phyloP scores from a whole-genome alignment of 2,888 invertebrate species.

The Subacronicta megacephala region DNA sequence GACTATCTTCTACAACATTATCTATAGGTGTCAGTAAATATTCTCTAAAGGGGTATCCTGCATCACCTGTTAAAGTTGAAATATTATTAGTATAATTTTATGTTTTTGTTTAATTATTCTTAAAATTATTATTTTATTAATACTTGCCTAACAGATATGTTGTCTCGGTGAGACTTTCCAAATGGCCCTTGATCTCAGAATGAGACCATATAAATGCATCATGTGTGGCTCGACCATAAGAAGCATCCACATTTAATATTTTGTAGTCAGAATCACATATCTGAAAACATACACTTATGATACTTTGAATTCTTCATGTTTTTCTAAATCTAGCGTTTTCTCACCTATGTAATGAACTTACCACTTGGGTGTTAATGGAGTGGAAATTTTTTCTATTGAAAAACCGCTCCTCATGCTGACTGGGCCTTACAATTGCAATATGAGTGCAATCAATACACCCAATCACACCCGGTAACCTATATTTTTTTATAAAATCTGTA shows the following conservation, averaged over 20 bases:
- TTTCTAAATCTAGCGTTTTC: no score
- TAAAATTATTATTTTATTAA: neutral
- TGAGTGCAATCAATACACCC: slow-evolving; percentile 9
- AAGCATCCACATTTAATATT: slow-evolving; percentile 7
- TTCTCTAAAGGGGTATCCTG: neutral
- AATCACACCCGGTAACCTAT: slow-evolving; percentile 2
- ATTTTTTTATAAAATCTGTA: slow-evolving; percentile 11
- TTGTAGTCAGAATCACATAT: slow-evolving; percentile 11
- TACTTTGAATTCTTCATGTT: neutral
- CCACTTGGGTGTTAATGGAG: slow-evolving; percentile 27
- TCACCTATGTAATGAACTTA: slow-evolving; percentile 3
- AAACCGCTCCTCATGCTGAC: slow-evolving; percentile 16
- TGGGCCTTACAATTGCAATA: slow-evolving; percentile 6
- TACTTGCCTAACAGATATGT: slow-evolving; percentile 1
- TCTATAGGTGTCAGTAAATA: slow-evolving; percentile 9
- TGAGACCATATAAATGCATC: slow-evolving; percentile 7
- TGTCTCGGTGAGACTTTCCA: slow-evolving; percentile 10
- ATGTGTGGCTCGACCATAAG: slow-evolving; percentile 10
- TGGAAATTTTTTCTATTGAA: slow-evolving; percentile 31
- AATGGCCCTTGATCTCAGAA: neutral
- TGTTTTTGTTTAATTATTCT: neutral
- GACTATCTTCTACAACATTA: slow-evolving; percentile 20
- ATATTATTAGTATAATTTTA: neutral
- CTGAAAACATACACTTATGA: slow-evolving; percentile 14
- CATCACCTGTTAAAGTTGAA: neutral